A percentile compares a stretch with the other conserved stretches of the same genome.
phyloP scores from a whole-genome alignment of 2,888 invertebrate genomes.

The Philhelius pedissequus region DNA sequence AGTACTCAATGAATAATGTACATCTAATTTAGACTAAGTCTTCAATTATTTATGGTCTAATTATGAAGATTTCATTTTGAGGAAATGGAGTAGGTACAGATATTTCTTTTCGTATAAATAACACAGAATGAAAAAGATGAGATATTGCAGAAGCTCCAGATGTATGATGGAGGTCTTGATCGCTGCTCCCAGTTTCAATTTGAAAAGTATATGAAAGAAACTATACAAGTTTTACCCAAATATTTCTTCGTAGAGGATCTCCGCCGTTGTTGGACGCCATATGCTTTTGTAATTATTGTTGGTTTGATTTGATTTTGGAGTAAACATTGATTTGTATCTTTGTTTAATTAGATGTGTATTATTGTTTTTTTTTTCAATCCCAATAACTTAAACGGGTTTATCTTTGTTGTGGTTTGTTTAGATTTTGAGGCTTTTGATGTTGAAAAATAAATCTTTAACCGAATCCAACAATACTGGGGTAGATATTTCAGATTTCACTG shows the following conservation, averaged over 20 bases:
- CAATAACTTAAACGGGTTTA: constrained; percentile 12
- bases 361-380: neutral
- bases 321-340: constrained; percentile 48
- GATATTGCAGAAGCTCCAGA: constrained; percentile 1
- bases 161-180: neutral
- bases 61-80: constrained; percentile 48
- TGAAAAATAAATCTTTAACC: constrained; percentile 8
- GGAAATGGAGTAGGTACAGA: constrained; percentile 1
- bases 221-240: constrained; percentile 58
- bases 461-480: neutral
- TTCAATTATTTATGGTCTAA: constrained; percentile 68
- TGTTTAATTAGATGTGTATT: too few relatives aligned
- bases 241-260: constrained; percentile 46
- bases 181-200: neutral
- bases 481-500: constrained; percentile 4
- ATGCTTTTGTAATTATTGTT: constrained; percentile 44
- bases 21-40: constrained; percentile 61
- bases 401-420: constrained; percentile 28
- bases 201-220: neutral
- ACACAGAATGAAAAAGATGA: neutral
- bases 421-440: constrained; percentile 43
- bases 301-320: constrained; percentile 20
- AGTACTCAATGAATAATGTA: constrained; percentile 59
- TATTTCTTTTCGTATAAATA: neutral
- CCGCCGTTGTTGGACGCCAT: constrained; percentile 38